Conservation (phyloP, 2,888 invertebrate species). For the Calliphora vomitoria region DNA sequence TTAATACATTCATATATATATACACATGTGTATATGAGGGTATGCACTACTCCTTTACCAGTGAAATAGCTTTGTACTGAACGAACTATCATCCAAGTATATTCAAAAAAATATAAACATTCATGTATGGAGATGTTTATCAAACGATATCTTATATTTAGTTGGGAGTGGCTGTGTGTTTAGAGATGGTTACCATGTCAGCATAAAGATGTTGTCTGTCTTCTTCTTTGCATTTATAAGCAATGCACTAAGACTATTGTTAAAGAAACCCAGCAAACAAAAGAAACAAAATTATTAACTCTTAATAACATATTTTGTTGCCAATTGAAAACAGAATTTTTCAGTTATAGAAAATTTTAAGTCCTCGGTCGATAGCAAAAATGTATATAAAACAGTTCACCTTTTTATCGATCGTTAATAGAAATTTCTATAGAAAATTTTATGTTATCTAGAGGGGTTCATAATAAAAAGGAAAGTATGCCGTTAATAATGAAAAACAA, state of each 20-base stretch:
- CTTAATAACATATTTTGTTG: no score
- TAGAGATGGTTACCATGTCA: conserved; percentile 14
- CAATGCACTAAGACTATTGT: conserved; percentile 11
- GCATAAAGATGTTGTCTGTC: neutral
- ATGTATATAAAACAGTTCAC: neutral
- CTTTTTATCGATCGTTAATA: no score
- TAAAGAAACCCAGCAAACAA: neutral
- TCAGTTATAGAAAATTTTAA: no score
- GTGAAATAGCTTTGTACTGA: neutral
- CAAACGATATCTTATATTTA: conserved; percentile 9
- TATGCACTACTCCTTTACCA: neutral
- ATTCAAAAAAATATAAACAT: conserved; percentile 9
- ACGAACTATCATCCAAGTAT: neutral
- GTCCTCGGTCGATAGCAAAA: neutral
- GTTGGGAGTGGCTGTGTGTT: neutral
- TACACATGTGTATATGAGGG: neutral
- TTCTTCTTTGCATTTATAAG: conserved; percentile 8
- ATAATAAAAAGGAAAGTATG: no score
- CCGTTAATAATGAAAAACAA: no score
- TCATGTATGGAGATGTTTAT: neutral
- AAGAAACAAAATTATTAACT: neutral
- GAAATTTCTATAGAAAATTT: no score
- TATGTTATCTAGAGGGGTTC: no score
- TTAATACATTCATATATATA: conserved; percentile 26
- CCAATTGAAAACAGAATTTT: no score